Conservation (phyloP, 2,797 vertebrate species). For the Epinephelus malabaricus region DNA sequence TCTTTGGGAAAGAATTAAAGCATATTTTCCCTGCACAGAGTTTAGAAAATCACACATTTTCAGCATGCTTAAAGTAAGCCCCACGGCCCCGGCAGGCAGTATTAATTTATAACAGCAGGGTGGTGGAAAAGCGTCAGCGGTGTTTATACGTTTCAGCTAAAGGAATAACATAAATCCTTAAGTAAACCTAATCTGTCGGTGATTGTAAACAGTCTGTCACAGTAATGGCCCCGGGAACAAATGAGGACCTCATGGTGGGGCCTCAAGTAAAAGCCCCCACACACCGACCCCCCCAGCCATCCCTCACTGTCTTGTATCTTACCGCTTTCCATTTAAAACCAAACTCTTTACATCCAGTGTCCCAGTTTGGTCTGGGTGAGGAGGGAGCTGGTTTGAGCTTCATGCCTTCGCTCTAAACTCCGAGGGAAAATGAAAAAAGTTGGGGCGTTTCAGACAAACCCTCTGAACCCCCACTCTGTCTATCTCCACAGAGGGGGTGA, state of each 20-base stretch:
- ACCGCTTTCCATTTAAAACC: conserved; percentile 29
- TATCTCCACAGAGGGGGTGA: conserved; percentile 45
- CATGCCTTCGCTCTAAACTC: conserved; percentile 54
- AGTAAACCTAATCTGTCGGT: conserved; percentile 84
- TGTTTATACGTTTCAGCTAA: conserved; percentile 78
- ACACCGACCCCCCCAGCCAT: conserved; percentile 8
- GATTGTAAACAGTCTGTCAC: conserved; percentile 86
- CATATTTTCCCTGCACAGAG: conserved; percentile 31
- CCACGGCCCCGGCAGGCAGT: conserved; percentile 7
- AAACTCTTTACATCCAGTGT: conserved; percentile 13
- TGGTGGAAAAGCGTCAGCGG: conserved; percentile 56
- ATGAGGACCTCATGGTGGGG: conserved; percentile 80
- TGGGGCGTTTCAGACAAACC: conserved; percentile 16
- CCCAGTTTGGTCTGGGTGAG: conserved; percentile 29
- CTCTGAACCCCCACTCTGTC: conserved; percentile 20
- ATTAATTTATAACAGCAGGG: conserved; percentile 62
- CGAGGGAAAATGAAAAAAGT: conserved; percentile 44
- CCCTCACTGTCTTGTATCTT: conserved; percentile 19
- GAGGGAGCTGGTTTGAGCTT: conserved; percentile 53
- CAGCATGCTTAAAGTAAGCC: conserved; percentile 39
- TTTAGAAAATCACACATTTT: conserved; percentile 59
- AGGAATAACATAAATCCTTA: conserved; percentile 82
- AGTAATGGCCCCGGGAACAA: conserved; percentile 84
- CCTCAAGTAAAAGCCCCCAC: conserved; percentile 61
- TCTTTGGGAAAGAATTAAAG: conserved; percentile 31